Evolutionary conservation across 1,140 invertebrate genomes (phyloP), one percentile per base, ranked within the genome.

Genomic region (Globodera ellingtonae): DNA sequence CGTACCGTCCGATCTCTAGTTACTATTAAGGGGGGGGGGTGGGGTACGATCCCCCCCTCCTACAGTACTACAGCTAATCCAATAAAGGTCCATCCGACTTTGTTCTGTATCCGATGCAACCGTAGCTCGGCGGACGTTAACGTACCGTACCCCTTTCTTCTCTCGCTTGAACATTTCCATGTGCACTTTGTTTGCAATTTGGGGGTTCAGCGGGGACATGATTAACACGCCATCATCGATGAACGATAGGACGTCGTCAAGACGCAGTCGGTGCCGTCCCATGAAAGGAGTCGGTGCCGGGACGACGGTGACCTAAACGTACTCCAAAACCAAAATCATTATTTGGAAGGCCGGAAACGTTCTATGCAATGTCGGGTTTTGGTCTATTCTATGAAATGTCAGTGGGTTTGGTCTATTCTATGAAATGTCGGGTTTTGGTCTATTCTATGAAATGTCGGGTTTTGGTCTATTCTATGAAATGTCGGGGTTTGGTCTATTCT

Each of bases 161-260:
- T 71, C 66, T 10, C 44, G n/a, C 44, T 72, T 65, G 80, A 71
- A 62, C 66, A 75, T 1, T 65, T 79, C 78, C 69, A 69, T 50
- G n/a, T 66, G 50, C 15, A 69, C 62, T 21, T 69, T 72, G 24
- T 24, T 50, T 48, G 24, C 70, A 65, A 73, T 78, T 52, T 35
- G 15, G 15, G 65, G 66, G 48, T 80, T 71, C 15, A 87, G 46
- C 6, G 81, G 24, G 13, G 85, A 65, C 21, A 85, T 80, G 5
- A 77, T 81, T 15, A 85, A 66, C 35, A 85, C 84, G 13, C 76
- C 83, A 13, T 86, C 84, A 75, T 86, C 85, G 47, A 88, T 81
- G 71, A 86, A 86, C 3, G 80, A 66, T 18, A 86, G 52, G 18
- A 86, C 59, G 70, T 86, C 85, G 50, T 86, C 86, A 6, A 86